Percentiles rank a stretch among this genome's conserved stretches.
phyloP scores from a whole-genome alignment of 2,113 vertebrate species.

The Alligator mississippiensis region DNA sequence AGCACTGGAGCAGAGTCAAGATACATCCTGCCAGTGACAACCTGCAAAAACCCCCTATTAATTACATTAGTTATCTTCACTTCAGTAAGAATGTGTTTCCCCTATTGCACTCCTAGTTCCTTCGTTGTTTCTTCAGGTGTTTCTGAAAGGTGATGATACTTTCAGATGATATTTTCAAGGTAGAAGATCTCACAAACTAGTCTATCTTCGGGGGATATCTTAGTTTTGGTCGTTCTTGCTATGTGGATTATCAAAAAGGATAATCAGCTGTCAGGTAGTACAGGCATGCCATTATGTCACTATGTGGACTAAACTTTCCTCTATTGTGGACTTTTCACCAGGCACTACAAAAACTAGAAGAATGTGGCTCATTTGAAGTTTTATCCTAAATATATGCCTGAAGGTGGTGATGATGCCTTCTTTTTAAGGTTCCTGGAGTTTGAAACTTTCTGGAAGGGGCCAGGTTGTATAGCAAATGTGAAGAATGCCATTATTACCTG shows the following conservation, averaged over 20 bases:
- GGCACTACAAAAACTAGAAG: background rate
- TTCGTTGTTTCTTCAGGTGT: background rate
- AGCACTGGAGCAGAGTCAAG: background rate
- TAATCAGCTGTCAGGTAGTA: background rate
- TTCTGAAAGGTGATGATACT: background rate
- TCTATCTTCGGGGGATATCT: background rate
- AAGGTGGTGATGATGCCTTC: background rate
- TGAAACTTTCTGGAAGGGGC: conserved; percentile 7
- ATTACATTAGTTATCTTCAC: background rate
- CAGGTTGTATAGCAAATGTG: background rate
- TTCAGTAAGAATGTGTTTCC: background rate
- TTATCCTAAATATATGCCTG: background rate
- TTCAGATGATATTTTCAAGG: background rate
- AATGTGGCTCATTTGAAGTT: background rate
- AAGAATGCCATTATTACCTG: background rate
- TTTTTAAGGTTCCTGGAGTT: background rate
- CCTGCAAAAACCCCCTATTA: background rate
- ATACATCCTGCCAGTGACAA: background rate
- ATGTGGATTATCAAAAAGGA: background rate
- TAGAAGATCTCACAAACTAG: background rate
- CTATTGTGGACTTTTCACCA: background rate
- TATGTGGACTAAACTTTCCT: background rate
- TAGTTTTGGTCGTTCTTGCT: background rate
- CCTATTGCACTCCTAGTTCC: background rate
- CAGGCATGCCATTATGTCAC: background rate